Evolutionary conservation across 2,888 invertebrate genomes (phyloP).

Genomic region (Tineola bisselliella): DNA sequence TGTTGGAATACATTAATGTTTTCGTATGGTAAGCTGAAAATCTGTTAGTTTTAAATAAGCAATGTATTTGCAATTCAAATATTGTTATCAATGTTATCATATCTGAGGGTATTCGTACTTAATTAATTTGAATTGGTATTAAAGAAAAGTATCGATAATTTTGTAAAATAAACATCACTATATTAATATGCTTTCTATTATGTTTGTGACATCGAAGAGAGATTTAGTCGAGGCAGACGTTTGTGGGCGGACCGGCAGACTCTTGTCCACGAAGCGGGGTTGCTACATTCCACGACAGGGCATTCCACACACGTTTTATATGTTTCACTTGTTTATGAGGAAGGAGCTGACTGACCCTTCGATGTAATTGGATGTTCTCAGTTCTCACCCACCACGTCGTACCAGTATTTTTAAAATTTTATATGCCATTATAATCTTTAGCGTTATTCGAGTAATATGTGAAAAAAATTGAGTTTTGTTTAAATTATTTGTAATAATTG

Average conservation of each 20-base stretch:
- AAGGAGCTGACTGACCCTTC: background rate
- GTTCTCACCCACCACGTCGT: background rate
- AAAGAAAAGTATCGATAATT: background rate
- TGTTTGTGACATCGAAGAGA: background rate
- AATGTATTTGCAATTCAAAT: no score
- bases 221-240: background rate
- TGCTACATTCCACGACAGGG: constrained; percentile 17
- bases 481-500: no score
- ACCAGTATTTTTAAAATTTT: no score
- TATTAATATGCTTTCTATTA: background rate
- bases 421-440: no score
- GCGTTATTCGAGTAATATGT: no score
- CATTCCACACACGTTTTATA: constrained; percentile 18
- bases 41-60: no score
- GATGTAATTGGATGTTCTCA: background rate
- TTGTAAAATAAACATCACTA: background rate
- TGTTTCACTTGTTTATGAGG: background rate
- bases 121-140: background rate
- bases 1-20: no score
- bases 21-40: no score
- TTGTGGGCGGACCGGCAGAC: background rate
- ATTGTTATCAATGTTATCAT: no score
- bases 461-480: no score
- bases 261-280: background rate
- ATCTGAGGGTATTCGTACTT: no score